phyloP scores from a whole-genome alignment of 2,797 vertebrate genomes.

The Petrocephalus schoutedeni region DNA sequence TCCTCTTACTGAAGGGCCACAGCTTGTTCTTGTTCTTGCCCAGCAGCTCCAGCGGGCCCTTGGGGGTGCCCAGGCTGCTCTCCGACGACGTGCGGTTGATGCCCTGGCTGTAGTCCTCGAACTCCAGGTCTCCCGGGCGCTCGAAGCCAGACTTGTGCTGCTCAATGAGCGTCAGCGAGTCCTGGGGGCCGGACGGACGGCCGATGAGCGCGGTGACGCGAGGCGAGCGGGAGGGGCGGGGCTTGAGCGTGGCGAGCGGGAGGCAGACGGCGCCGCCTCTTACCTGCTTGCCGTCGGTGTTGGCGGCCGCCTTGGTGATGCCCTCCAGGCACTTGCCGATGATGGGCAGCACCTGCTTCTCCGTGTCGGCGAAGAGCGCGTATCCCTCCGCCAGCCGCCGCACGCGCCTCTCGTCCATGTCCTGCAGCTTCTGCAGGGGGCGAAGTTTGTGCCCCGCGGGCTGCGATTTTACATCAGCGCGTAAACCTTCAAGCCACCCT shows the following conservation, averaged over 20 bases:
- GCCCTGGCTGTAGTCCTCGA: constrained; percentile 84
- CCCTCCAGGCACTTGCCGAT: constrained; percentile 86
- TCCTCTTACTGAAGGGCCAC: constrained; percentile 82
- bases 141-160: constrained; percentile 85
- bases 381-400: constrained; percentile 71
- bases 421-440: constrained; percentile 73
- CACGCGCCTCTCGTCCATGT: constrained; percentile 76
- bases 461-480: neutral
- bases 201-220: too few species aligned
- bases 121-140: constrained; percentile 78
- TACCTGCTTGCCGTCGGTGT: constrained; percentile 75
- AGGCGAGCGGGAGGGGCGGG: neutral
- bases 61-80: constrained; percentile 76
- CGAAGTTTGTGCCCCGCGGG: neutral
- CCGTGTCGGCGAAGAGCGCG: constrained; percentile 71
- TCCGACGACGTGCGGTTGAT: constrained; percentile 80
- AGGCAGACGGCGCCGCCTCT: constrained; percentile 35
- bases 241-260: neutral
- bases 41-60: constrained; percentile 69
- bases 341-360: constrained; percentile 80
- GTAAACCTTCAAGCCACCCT: neutral
- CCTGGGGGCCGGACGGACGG: constrained; percentile 50
- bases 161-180: constrained; percentile 75
- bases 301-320: constrained; percentile 73
- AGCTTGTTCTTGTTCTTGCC: constrained; percentile 72